These are phyloP conservation scores for Oncorhynchus nerka DNA, from an alignment of 2,113 vertebrate species.

Conservation along the genomic window DNA sequence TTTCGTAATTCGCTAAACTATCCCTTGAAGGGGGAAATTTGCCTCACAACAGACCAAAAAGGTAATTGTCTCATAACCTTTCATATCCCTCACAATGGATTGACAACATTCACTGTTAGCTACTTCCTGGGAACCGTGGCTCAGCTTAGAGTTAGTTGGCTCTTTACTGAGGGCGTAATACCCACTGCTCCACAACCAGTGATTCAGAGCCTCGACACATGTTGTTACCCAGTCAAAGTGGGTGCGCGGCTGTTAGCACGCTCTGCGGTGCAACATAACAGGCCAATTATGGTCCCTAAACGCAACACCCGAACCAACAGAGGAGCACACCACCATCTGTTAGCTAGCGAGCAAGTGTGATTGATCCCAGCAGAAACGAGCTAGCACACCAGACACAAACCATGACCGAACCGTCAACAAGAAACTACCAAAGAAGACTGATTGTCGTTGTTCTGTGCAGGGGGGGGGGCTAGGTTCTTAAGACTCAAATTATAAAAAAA, in stretches of 20 bases:
- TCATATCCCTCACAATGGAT: neutral
- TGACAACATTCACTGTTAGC: neutral
- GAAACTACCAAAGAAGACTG: conserved; percentile 66
- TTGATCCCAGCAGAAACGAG: conserved; percentile 60
- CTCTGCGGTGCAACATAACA: conserved; percentile 47
- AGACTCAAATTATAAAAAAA: conserved; percentile 49
- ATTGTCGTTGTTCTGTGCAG: conserved; percentile 59
- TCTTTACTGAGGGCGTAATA: neutral
- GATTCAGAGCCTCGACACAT: conserved; percentile 28
- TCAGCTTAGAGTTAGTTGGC: neutral
- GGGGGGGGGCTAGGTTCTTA: conserved; percentile 46
- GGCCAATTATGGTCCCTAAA: conserved; percentile 61
- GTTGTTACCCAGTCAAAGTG: conserved; percentile 25
- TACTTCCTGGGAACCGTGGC: neutral
- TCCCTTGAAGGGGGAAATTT: neutral
- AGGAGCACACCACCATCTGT: conserved; percentile 63
- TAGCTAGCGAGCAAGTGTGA: conserved; percentile 59
- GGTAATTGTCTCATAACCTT: neutral
- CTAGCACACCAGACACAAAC: conserved; percentile 43
- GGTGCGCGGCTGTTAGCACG: conserved; percentile 51
- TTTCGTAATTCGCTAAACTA: too few relatives aligned
- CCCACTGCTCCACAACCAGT: conserved; percentile 16
- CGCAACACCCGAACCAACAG: conserved; percentile 47
- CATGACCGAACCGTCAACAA: conserved; percentile 58
- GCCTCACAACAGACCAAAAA: neutral